These are phyloP conservation scores for Plodia interpunctella DNA, from an alignment of 1,140 invertebrate species.

Conservation along the genomic window DNA sequence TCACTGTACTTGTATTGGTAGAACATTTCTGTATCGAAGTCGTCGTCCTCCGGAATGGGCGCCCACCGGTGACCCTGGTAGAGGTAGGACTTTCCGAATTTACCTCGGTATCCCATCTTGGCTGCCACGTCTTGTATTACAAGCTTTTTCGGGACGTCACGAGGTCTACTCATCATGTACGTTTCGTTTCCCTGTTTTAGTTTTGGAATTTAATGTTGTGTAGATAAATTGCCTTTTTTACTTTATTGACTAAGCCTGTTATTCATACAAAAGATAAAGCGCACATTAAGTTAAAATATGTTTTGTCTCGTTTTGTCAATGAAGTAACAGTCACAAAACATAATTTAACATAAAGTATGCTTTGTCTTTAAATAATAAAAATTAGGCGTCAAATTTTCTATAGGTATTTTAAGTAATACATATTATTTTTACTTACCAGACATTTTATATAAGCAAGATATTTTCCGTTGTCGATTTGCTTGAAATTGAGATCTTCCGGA, in stretches of 20 bases:
- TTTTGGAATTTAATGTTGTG: too few relatives aligned
- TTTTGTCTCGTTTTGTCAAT: too few relatives aligned
- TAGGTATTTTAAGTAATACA: too few relatives aligned
- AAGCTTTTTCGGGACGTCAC: constrained; percentile 37
- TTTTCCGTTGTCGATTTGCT: constrained; percentile 38
- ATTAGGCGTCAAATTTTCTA: too few relatives aligned
- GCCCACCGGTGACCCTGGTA: constrained; percentile 57
- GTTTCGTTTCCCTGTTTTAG: constrained; percentile 27
- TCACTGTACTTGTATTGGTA: neutral
- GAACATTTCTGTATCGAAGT: constrained; percentile 7
- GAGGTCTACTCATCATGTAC: constrained; percentile 28
- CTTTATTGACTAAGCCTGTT: too few relatives aligned
- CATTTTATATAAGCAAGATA: constrained; percentile 39
- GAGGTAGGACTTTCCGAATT: constrained; percentile 41
- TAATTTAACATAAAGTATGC: too few relatives aligned
- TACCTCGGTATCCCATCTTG: constrained; percentile 32
- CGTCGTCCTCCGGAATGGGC: constrained; percentile 48
- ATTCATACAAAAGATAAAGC: too few relatives aligned
- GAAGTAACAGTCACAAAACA: too few relatives aligned
- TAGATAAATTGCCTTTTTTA: too few relatives aligned
- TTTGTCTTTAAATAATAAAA: too few relatives aligned
- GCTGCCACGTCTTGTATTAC: constrained; percentile 38
- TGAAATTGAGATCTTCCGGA: constrained; percentile 35
- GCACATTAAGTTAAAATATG: too few relatives aligned
- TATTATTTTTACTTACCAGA: constrained; percentile 24